phyloP scores from a whole-genome alignment of 2,888 invertebrate genomes.

The Teleogryllus oceanicus region DNA sequence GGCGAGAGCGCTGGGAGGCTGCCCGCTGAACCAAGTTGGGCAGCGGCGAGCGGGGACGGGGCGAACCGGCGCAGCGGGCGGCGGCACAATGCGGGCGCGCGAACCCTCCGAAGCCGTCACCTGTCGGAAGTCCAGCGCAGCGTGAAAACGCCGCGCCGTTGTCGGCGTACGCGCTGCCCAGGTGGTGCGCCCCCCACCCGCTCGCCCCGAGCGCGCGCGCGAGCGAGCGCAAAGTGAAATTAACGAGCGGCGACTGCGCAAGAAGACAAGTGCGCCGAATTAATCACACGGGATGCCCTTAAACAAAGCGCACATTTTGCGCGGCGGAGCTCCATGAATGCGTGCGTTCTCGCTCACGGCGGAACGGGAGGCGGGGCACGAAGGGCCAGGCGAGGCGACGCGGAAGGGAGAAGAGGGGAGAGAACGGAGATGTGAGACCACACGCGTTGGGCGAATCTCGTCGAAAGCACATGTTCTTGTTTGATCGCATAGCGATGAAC shows the following conservation, averaged over 20 bases:
- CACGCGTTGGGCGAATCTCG: no score
- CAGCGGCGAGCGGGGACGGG: no score
- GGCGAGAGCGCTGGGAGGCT: no score
- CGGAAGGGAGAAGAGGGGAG: not conserved
- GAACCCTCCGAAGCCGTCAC: not conserved
- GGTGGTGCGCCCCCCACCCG: no score
- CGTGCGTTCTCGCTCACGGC: not conserved
- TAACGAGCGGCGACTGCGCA: not conserved
- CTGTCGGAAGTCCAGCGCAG: not conserved
- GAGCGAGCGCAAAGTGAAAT: no score
- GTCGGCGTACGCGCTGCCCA: no score
- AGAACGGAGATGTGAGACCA: not conserved
- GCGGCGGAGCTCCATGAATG: not conserved
- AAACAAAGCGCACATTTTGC: not conserved
- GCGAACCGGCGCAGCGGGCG: no score
- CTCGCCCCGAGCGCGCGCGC: no score
- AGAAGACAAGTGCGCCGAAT: conserved; percentile 18
- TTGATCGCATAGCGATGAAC: no score
- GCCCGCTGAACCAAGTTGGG: no score
- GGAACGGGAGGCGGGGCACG: no score
- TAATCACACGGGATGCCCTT: not conserved
- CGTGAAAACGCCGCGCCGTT: not conserved
- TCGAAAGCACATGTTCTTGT: no score
- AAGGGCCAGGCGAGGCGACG: not conserved
- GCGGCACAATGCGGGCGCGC: not conserved